Evolutionary conservation across 2,113 vertebrate genomes (phyloP).

Genomic region (Perccottus glenii): DNA sequence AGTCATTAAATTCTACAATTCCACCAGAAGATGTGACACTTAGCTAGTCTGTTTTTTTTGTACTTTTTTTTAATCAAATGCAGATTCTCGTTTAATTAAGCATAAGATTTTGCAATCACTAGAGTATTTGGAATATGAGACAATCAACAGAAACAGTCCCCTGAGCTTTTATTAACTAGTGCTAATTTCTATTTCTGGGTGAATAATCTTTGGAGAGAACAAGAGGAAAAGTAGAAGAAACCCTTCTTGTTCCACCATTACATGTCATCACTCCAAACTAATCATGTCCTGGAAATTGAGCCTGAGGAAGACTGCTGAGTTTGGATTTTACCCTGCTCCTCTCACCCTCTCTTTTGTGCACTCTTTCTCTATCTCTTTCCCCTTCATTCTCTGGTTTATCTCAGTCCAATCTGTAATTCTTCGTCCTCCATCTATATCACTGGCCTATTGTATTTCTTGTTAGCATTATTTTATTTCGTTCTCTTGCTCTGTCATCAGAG

Average conservation of each 20-base stretch:
- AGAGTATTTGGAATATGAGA: neutral
- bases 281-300: constrained; percentile 78
- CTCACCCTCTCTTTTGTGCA: constrained; percentile 19
- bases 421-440: constrained; percentile 49
- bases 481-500: constrained; percentile 1
- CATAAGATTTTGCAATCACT: constrained; percentile 3
- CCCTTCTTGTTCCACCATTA: constrained; percentile 61
- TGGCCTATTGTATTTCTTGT: constrained; percentile 51
- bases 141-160: constrained; percentile 37
- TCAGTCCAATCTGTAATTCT: constrained; percentile 54
- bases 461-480: constrained; percentile 36
- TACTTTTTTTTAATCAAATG: neutral
- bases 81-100: constrained; percentile 1
- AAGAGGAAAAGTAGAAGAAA: constrained; percentile 23
- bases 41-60: constrained; percentile 1
- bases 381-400: constrained; percentile 61
- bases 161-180: constrained; percentile 44
- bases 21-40: constrained; percentile 18
- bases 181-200: constrained; percentile 47
- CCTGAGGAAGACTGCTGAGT: constrained; percentile 71
- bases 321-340: constrained; percentile 54
- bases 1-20: constrained; percentile 6
- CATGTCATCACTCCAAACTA: constrained; percentile 74
- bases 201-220: constrained; percentile 43
- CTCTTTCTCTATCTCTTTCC: constrained; percentile 24